Evolutionary conservation across 1,140 invertebrate genomes (phyloP).

Genomic region (Chymomyza costata): DNA sequence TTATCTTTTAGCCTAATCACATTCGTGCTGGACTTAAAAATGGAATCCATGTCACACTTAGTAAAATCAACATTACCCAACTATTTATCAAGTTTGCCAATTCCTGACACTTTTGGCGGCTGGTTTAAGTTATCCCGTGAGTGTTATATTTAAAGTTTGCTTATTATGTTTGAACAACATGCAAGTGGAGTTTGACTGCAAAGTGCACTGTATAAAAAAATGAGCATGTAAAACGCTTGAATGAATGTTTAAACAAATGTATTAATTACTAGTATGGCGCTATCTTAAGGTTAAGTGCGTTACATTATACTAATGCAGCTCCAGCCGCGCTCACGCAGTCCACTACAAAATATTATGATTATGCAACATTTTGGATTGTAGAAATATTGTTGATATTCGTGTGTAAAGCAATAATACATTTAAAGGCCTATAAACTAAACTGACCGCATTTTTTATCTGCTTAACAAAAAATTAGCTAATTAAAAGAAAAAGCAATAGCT

Average conservation of each 20-base stretch:
- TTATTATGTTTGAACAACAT: too few relatives aligned
- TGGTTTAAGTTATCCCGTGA: constrained; percentile 88
- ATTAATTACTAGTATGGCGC: background rate
- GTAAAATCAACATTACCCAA: constrained; percentile 86
- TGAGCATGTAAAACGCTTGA: background rate
- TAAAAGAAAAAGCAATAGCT: background rate
- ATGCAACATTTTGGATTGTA: background rate
- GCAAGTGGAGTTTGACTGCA: too few relatives aligned
- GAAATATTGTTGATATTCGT: background rate
- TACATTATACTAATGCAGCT: background rate
- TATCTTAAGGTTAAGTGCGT: background rate
- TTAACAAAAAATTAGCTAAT: background rate
- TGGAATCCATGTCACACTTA: constrained; percentile 83
- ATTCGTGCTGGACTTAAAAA: constrained; percentile 75
- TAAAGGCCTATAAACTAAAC: too few relatives aligned
- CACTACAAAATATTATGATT: too few relatives aligned
- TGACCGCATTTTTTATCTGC: background rate
- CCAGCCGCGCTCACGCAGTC: too few relatives aligned
- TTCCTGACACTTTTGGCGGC: constrained; percentile 85
- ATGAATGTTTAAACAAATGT: constrained; percentile 1
- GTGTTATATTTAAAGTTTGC: constrained; percentile 31
- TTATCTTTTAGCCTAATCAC: too few relatives aligned
- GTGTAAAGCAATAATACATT: background rate
- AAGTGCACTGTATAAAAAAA: background rate
- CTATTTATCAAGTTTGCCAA: constrained; percentile 85